Evolutionary conservation across 2,113 vertebrate species (phyloP).

Genomic region (Ameiurus melas): DNA sequence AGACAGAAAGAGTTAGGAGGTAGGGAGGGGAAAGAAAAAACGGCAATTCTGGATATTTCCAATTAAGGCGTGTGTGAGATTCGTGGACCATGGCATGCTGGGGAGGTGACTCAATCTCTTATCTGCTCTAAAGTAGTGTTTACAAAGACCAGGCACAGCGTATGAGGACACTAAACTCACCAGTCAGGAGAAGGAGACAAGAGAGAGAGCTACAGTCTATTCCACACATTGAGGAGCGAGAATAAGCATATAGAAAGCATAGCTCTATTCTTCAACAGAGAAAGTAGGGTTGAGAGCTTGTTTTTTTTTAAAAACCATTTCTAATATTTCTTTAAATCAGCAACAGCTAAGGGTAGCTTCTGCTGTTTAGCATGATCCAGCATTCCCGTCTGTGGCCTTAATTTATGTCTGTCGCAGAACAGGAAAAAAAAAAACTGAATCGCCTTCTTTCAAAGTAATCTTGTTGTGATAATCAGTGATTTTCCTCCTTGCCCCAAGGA

Average conservation of each 20-base stretch:
- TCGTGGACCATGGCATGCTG: slow-evolving; percentile 28
- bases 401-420: slow-evolving; percentile 32
- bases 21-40: neutral
- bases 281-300: neutral
- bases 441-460: slow-evolving; percentile 12
- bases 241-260: neutral
- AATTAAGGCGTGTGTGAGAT: slow-evolving; percentile 49
- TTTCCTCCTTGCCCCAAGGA: slow-evolving; percentile 16
- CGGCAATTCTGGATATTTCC: slow-evolving; percentile 50
- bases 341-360: slow-evolving; percentile 23
- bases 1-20: neutral
- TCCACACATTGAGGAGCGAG: slow-evolving; percentile 5
- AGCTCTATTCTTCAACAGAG: slow-evolving; percentile 20
- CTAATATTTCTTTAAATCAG: slow-evolving; percentile 33
- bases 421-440: neutral
- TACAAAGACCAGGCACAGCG: slow-evolving; percentile 25
- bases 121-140: slow-evolving; percentile 37
- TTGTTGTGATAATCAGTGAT: slow-evolving; percentile 37
- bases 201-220: neutral
- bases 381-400: slow-evolving; percentile 22
- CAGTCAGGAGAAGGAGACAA: neutral
- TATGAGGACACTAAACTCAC: slow-evolving; percentile 5
- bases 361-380: slow-evolving; percentile 29
- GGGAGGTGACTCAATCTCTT: slow-evolving; percentile 37
- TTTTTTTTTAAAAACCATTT: slow-evolving; percentile 3